Percentiles rank a stretch among this genome's conserved stretches.
Conservation (phyloP, 2,797 vertebrate species). For the Leuciscus waleckii region DNA sequence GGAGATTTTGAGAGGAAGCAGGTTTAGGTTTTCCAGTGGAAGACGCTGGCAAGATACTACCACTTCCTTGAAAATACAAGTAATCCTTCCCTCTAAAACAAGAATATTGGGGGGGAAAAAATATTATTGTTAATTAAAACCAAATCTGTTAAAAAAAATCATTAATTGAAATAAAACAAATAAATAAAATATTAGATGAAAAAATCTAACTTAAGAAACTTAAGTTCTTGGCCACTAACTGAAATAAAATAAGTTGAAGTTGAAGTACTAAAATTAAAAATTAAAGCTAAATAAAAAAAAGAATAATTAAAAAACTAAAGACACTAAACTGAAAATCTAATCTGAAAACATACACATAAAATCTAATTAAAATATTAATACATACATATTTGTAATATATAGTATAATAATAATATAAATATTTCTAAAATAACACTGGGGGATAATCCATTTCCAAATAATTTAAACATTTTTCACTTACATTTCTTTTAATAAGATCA, state of each 20-base stretch:
- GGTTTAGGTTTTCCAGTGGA: not conserved
- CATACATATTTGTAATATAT: no score
- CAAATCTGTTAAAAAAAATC: not conserved
- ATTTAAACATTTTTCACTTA: not conserved
- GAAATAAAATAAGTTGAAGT: not conserved
- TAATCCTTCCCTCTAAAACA: slow-evolving; percentile 83
- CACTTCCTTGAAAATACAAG: slow-evolving; percentile 77
- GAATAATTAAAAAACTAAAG: no score
- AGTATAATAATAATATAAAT: not conserved
- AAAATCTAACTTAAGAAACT: not conserved
- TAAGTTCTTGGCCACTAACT: not conserved
- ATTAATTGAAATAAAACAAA: not conserved
- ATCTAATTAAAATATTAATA: not conserved
- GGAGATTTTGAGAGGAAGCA: slow-evolving; percentile 9
- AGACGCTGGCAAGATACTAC: slow-evolving; percentile 8
- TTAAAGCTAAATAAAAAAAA: not conserved
- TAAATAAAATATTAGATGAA: not conserved
- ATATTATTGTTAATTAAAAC: not conserved
- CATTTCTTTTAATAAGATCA: no score
- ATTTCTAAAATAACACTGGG: not conserved
- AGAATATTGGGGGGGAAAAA: slow-evolving; percentile 16
- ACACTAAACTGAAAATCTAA: not conserved
- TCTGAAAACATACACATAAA: not conserved
- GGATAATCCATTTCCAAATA: not conserved
- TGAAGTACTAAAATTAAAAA: not conserved